Conservation (phyloP, 2,797 vertebrate genomes). For the Naso thynnoides region DNA sequence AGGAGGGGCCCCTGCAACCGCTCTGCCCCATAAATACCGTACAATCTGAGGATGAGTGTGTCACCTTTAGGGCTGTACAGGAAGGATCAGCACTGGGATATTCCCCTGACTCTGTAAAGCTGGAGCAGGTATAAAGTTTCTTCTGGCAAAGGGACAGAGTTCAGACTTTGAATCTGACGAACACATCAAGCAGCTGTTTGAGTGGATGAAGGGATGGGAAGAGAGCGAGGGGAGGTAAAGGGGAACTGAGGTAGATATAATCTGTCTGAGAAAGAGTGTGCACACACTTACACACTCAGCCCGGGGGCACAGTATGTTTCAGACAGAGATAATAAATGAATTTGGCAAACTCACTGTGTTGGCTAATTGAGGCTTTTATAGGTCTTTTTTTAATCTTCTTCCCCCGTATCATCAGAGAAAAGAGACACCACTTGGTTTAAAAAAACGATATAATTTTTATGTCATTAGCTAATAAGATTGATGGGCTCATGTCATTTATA, state of each 20-base stretch:
- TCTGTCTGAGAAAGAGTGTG: constrained; percentile 48
- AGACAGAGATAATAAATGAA: constrained; percentile 47
- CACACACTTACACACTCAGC: constrained; percentile 14
- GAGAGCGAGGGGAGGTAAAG: constrained; percentile 35
- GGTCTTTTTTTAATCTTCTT: constrained; percentile 12
- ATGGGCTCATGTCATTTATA: background rate
- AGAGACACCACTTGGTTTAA: background rate
- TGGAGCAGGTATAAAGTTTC: constrained; percentile 70
- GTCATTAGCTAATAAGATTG: background rate
- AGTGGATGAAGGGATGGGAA: constrained; percentile 42
- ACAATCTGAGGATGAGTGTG: constrained; percentile 44
- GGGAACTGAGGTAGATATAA: constrained; percentile 47
- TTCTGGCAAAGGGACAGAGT: constrained; percentile 51
- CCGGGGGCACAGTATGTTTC: constrained; percentile 38
- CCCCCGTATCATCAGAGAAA: constrained; percentile 14
- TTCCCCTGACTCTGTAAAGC: constrained; percentile 43
- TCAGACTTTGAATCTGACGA: constrained; percentile 75
- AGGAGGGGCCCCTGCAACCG: constrained; percentile 4
- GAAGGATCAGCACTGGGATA: constrained; percentile 60
- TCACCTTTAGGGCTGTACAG: constrained; percentile 54
- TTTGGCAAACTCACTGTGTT: constrained; percentile 32
- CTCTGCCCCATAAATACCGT: constrained; percentile 54
- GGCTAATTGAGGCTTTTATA: constrained; percentile 38
- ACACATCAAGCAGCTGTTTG: constrained; percentile 45
- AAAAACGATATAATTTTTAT: background rate